These are phyloP conservation scores for Potamilus streckersoni DNA, from an alignment of 1,140 invertebrate genomes.

Conservation along the genomic window DNA sequence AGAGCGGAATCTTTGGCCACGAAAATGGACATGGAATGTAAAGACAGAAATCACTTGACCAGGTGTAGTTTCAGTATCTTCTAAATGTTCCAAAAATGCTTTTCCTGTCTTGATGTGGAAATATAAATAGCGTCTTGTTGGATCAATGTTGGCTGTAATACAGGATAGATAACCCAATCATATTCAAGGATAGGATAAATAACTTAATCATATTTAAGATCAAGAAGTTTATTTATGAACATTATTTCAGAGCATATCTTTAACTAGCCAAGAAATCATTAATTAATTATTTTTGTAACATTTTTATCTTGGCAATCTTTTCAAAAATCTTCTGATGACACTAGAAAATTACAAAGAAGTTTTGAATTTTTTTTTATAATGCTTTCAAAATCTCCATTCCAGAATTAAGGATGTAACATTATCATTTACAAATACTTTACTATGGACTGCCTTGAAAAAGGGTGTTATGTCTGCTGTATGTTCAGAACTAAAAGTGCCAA, in stretches of 20 bases:
- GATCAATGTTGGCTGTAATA: conserved; percentile 63
- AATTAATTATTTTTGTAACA: neutral
- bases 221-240: neutral
- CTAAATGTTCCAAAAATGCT: conserved; percentile 64
- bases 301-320: neutral
- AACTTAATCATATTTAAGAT: neutral
- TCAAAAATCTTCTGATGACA: no score
- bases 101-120: conserved; percentile 60
- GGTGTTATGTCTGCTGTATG: no score
- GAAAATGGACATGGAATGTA: conserved; percentile 63
- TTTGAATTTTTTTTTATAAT: no score
- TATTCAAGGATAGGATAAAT: neutral
- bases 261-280: neutral
- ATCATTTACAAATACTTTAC: no score
- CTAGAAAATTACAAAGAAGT: no score
- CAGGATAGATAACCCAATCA: conserved; percentile 1
- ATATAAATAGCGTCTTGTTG: conserved; percentile 60
- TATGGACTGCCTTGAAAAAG: no score
- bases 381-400: no score
- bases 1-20: conserved; percentile 65
- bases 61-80: conserved; percentile 52
- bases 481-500: no score
- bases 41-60: conserved; percentile 60
- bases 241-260: neutral
- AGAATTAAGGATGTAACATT: no score